These are phyloP conservation scores for Urocynchramus pylzowi DNA, from an alignment of 2,113 vertebrate genomes.

Conservation along the genomic window DNA sequence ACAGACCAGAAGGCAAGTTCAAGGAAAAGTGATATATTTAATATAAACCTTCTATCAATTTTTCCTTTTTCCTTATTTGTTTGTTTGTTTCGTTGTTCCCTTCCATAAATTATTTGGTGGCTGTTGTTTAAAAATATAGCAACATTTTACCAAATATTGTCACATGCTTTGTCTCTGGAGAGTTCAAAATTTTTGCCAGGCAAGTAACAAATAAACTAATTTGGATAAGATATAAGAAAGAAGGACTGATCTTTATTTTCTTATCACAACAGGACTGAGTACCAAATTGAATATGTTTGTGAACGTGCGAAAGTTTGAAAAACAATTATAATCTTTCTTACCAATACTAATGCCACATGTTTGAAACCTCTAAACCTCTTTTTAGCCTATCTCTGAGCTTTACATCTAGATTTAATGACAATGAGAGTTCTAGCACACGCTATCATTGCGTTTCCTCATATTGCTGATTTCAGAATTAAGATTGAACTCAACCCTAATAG, in stretches of 20 bases:
- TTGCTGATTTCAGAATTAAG: not conserved
- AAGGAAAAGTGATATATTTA: not conserved
- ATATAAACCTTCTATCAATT: not conserved
- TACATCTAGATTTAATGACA: not conserved
- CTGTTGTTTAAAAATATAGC: not conserved
- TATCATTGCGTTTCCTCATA: not conserved
- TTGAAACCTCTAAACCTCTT: not conserved
- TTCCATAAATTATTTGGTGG: not conserved
- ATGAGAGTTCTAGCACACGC: not conserved
- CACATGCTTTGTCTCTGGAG: not conserved
- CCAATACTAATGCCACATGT: not conserved
- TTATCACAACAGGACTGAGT: not conserved
- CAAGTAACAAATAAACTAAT: not conserved
- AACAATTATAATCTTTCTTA: not conserved
- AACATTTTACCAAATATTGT: not conserved
- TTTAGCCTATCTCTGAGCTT: not conserved
- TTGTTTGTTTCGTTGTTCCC: not conserved
- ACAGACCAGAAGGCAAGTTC: not conserved
- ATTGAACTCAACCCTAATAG: not conserved
- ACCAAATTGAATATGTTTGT: not conserved
- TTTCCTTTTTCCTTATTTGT: not conserved
- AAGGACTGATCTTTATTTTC: not conserved
- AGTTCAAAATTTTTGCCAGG: not conserved
- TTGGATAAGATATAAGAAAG: not conserved
- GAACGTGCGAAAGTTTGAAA: not conserved